These are phyloP conservation scores for Orthochromis malagaraziensis DNA, from an alignment of 2,113 vertebrate species.

Conservation along the genomic window DNA sequence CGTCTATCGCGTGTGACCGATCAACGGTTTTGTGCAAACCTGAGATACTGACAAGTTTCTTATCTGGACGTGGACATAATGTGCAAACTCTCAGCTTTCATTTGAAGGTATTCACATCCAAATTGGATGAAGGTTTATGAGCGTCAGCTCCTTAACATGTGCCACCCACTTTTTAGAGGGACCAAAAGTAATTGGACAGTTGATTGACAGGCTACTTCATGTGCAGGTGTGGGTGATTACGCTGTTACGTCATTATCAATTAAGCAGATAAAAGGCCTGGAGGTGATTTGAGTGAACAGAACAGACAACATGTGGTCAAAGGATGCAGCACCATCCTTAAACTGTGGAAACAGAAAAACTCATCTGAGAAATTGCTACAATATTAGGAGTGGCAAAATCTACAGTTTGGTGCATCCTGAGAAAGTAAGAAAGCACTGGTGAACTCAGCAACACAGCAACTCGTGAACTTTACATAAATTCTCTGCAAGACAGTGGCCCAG, in stretches of 20 bases:
- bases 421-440: rapidly evolving
- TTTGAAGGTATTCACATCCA: rapidly evolving
- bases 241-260: rapidly evolving
- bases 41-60: rapidly evolving
- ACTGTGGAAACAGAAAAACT: background rate
- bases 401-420: background rate
- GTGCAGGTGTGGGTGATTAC: background rate
- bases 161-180: background rate
- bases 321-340: rapidly evolving
- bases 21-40: background rate
- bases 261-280: background rate
- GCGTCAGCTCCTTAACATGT: background rate
- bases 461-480: background rate
- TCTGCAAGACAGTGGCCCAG: background rate
- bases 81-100: background rate
- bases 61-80: background rate
- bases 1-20: background rate
- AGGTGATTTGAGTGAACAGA: background rate
- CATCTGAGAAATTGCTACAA: rapidly evolving
- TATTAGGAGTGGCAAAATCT: background rate
- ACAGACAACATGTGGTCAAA: background rate
- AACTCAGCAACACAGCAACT: background rate
- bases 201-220: background rate
- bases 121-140: background rate
- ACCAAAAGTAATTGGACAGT: background rate